Conservation (phyloP, 2,797 vertebrate genomes). For the Macropodus opercularis region DNA sequence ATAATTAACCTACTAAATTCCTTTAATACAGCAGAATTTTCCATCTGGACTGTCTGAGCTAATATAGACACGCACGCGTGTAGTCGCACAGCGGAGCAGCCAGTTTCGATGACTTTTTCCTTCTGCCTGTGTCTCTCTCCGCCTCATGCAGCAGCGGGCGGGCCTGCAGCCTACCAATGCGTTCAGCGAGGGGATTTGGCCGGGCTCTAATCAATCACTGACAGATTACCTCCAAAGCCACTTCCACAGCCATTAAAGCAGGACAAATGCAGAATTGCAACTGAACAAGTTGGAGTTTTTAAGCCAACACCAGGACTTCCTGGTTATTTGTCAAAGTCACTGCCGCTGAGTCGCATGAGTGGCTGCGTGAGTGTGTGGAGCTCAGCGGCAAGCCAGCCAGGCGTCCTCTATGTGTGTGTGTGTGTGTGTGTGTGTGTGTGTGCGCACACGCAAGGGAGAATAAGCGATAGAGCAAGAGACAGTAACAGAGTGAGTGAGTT, state of each 20-base stretch:
- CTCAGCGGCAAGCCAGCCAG: constrained; percentile 81
- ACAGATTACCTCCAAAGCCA: constrained; percentile 99
- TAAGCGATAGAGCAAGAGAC: constrained; percentile 59
- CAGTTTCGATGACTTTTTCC: constrained; percentile 20
- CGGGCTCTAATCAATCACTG: constrained; percentile 97
- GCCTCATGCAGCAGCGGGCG: constrained; percentile 78
- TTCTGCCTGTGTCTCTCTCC: constrained; percentile 13
- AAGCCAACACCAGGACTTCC: constrained; percentile 98
- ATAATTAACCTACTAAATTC: background rate
- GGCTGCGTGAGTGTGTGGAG: constrained; percentile 75
- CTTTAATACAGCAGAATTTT: constrained; percentile 5
- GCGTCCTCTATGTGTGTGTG: constrained; percentile 21
- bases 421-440: constrained; percentile 24
- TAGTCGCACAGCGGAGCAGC: constrained; percentile 7
- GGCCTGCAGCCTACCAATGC: constrained; percentile 81
- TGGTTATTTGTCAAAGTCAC: constrained; percentile 99
- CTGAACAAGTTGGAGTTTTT: constrained; percentile 99
- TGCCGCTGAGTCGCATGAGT: constrained; percentile 93
- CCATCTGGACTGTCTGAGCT: background rate
- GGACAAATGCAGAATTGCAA: constrained; percentile 99
- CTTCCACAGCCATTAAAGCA: constrained; percentile 99
- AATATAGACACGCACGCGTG: constrained; percentile 1
- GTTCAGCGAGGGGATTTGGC: constrained; percentile 82
- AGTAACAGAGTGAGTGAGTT: constrained; percentile 70
- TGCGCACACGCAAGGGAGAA: constrained; percentile 77